Evolutionary conservation across 1,140 invertebrate species (phyloP).

Genomic region (Pseudomyrmex gracilis): DNA sequence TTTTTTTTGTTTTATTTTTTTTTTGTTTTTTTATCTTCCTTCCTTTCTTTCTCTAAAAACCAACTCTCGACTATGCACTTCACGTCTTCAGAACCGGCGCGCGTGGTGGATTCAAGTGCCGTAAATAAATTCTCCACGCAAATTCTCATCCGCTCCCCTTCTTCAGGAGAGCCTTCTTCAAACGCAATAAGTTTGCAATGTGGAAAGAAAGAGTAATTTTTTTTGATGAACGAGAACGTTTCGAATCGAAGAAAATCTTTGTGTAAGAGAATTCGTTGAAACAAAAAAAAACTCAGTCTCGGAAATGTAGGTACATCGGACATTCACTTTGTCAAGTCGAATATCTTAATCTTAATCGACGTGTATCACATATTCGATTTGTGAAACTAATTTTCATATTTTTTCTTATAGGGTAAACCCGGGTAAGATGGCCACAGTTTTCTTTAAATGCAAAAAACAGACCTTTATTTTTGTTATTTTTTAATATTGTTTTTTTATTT

Average conservation of each 20-base stretch:
- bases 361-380: neutral
- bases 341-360: neutral
- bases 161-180: constrained; percentile 38
- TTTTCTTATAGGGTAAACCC: neutral
- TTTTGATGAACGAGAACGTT: constrained; percentile 49
- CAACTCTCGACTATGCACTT: constrained; percentile 50
- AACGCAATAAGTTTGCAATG: constrained; percentile 35
- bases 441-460: too few species aligned
- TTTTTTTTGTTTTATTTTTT: too few species aligned
- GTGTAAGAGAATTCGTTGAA: neutral
- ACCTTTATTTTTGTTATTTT: too few species aligned
- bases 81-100: constrained; percentile 9
- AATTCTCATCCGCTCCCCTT: constrained; percentile 5
- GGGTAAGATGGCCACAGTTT: too few species aligned
- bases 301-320: too few species aligned
- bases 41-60: constrained; percentile 5
- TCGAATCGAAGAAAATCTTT: neutral
- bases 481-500: too few species aligned
- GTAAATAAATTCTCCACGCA: constrained; percentile 50
- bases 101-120: constrained; percentile 12
- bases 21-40: constrained; percentile 33
- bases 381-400: neutral
- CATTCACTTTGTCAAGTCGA: neutral
- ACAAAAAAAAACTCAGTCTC: too few species aligned
- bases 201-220: constrained; percentile 43